Evolutionary conservation across 2,113 vertebrate species (phyloP).

Genomic region (Catharus fuscescens): DNA sequence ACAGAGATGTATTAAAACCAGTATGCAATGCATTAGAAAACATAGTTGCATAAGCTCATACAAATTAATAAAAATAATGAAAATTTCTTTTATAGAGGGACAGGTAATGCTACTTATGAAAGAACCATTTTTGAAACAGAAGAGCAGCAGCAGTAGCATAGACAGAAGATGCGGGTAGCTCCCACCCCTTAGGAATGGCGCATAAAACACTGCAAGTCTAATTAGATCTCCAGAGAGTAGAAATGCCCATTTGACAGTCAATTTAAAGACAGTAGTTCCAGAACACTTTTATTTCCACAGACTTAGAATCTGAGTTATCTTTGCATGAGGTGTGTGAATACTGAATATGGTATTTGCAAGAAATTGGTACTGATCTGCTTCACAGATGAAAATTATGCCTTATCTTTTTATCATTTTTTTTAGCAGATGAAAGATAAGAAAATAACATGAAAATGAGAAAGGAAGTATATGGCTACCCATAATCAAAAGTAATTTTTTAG

Average conservation of each 20-base stretch:
- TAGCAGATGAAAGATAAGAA: background rate
- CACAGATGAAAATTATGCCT: background rate
- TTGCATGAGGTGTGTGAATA: background rate
- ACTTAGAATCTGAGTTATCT: background rate
- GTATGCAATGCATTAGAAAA: background rate
- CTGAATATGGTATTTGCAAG: background rate
- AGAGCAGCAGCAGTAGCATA: background rate
- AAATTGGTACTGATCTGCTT: background rate
- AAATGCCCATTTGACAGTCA: slow-evolving; percentile 18
- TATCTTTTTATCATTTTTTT: background rate
- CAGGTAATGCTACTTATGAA: background rate
- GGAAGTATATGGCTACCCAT: background rate
- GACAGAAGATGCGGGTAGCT: background rate
- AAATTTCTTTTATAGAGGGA: background rate
- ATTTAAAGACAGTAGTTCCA: background rate
- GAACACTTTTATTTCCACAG: background rate
- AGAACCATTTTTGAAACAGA: background rate
- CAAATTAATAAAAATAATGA: background rate
- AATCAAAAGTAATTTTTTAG: background rate
- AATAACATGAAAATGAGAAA: background rate
- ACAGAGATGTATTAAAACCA: background rate
- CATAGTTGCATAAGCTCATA: background rate
- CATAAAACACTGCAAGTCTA: background rate
- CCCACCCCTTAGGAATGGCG: background rate
- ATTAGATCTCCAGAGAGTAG: slow-evolving; percentile 35